These are phyloP conservation scores for Stratiolaelaps scimitus DNA, from an alignment of 1,140 invertebrate genomes.

Conservation along the genomic window DNA sequence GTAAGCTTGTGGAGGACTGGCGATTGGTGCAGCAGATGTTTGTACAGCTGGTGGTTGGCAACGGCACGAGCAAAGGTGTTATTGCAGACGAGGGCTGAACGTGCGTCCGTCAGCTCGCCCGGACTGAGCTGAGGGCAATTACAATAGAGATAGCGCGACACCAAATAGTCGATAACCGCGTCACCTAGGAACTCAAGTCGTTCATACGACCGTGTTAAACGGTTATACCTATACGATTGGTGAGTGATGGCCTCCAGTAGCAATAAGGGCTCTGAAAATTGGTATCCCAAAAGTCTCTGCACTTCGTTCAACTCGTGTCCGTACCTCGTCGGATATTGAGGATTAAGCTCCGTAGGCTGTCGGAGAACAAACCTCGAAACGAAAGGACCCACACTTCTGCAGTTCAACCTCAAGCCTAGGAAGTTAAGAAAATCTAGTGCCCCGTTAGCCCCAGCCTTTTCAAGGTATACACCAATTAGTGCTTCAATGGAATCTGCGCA, in stretches of 20 bases:
- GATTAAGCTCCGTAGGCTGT: conserved; percentile 33
- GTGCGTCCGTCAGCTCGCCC: conserved; percentile 85
- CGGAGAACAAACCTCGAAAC: conserved; percentile 10
- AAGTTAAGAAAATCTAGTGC: conserved; percentile 57
- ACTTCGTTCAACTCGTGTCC: conserved; percentile 15
- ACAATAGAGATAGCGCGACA: conserved; percentile 90
- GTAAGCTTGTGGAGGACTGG: conserved; percentile 80
- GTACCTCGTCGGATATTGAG: conserved; percentile 32
- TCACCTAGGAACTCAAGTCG: conserved; percentile 93
- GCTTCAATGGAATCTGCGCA: conserved; percentile 72
- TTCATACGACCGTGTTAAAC: conserved; percentile 94
- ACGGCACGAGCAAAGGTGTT: conserved; percentile 96
- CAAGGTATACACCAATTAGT: conserved; percentile 59
- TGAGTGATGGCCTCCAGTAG: conserved; percentile 90
- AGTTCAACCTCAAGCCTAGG: conserved; percentile 45
- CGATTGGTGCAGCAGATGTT: conserved; percentile 81
- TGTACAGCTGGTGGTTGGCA: conserved; percentile 89
- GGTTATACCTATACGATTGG: conserved; percentile 82
- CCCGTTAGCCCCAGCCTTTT: conserved; percentile 46
- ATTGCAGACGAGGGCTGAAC: conserved; percentile 96
- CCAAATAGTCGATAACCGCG: conserved; percentile 90
- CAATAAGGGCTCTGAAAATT: conserved; percentile 69
- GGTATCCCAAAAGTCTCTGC: conserved; percentile 53
- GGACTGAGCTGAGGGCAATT: conserved; percentile 80
- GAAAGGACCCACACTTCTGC: background rate